A percentile compares a stretch with the other conserved stretches of the same genome.
These are phyloP conservation scores for Crocodylus rhombifer DNA, from an alignment of 2,797 vertebrate genomes.

Conservation along the genomic window DNA sequence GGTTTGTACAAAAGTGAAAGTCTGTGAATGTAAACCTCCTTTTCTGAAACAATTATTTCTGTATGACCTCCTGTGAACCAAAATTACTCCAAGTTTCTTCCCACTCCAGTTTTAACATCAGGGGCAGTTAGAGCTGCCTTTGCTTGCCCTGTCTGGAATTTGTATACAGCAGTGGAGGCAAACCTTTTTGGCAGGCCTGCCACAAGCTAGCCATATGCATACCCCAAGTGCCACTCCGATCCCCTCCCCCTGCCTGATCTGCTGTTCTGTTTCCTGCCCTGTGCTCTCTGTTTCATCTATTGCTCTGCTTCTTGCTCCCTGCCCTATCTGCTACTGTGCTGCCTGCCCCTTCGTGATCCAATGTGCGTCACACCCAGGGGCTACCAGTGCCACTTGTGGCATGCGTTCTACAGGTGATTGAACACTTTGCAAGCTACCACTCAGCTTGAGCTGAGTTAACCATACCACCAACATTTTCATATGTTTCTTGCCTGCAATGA, in stretches of 20 bases:
- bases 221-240: too few relatives aligned
- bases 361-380: too few relatives aligned
- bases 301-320: background rate
- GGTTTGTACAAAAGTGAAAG: background rate
- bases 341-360: too few relatives aligned
- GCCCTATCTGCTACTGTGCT: background rate
- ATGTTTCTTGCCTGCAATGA: background rate
- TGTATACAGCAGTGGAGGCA: too few relatives aligned
- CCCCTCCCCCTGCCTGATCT: background rate
- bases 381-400: too few relatives aligned
- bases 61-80: constrained; percentile 15
- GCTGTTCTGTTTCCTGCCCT: background rate
- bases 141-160: constrained; percentile 17
- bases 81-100: constrained; percentile 10
- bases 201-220: too few relatives aligned
- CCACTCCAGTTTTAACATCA: constrained; percentile 21
- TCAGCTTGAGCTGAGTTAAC: too few relatives aligned
- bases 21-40: background rate
- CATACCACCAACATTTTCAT: background rate
- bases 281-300: background rate
- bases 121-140: background rate
- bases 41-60: constrained; percentile 9
- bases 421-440: too few relatives aligned
- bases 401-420: too few relatives aligned
- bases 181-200: too few relatives aligned